Conservation (phyloP, 2,797 vertebrate species). For the Sebastes flavidus region DNA sequence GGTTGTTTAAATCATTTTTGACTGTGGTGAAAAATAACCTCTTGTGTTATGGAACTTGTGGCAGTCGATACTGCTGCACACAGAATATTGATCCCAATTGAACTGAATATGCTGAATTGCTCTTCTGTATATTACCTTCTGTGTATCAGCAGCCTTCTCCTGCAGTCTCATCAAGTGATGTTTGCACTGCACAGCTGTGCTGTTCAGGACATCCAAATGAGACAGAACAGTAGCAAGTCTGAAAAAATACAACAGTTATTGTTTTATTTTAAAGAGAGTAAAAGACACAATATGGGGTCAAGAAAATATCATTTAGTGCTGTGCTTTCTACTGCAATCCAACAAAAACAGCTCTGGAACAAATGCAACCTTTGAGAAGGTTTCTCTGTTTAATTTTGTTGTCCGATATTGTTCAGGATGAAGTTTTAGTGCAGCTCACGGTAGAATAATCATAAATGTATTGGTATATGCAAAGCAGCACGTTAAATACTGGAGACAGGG, state of each 20-base stretch:
- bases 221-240: conserved; percentile 57
- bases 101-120: background rate
- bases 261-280: background rate
- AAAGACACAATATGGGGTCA: background rate
- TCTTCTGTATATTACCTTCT: conserved; percentile 69
- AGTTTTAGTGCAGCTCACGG: background rate
- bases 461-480: background rate
- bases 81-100: background rate
- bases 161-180: conserved; percentile 52
- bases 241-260: background rate
- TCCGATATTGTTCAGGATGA: background rate
- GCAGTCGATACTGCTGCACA: background rate
- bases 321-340: background rate
- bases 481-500: background rate
- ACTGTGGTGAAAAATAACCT: conserved; percentile 6
- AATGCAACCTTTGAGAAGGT: background rate
- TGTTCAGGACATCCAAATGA: conserved; percentile 65
- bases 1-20: background rate
- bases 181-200: conserved; percentile 45
- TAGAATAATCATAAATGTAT: background rate
- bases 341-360: background rate
- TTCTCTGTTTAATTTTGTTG: background rate
- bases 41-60: background rate
- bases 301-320: background rate
- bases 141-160: conserved; percentile 41